These are phyloP conservation scores for Syngnathus typhle DNA, from an alignment of 2,113 vertebrate genomes.

Conservation along the genomic window DNA sequence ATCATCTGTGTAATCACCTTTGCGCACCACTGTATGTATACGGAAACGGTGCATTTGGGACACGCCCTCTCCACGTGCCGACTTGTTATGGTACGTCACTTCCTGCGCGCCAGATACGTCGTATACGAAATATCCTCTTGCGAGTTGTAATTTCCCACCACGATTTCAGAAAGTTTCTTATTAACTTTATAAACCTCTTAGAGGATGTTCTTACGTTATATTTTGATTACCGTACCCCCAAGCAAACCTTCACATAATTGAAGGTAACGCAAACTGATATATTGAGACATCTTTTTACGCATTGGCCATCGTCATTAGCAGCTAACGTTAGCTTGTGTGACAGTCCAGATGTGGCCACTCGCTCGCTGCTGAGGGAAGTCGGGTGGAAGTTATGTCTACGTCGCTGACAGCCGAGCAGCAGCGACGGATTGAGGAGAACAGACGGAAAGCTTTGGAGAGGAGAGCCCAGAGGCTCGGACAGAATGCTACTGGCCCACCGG, in stretches of 20 bases:
- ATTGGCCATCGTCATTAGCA: conserved; percentile 31
- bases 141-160: neutral
- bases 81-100: conserved; percentile 57
- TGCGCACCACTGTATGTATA: too few species aligned
- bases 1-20: too few species aligned
- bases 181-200: neutral
- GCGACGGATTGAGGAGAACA: conserved; percentile 86
- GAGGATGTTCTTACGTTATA: neutral
- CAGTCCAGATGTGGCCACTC: neutral
- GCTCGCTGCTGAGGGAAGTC: neutral
- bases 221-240: neutral
- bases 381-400: conserved; percentile 70
- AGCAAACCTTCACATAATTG: neutral
- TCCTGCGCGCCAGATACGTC: conserved; percentile 43
- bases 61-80: conserved; percentile 17
- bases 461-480: conserved; percentile 81
- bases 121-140: neutral
- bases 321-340: conserved; percentile 5
- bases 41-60: neutral
- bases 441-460: conserved; percentile 80
- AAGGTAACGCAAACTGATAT: neutral
- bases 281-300: neutral
- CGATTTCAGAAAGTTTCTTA: neutral
- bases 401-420: conserved; percentile 84
- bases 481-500: conserved; percentile 15